phyloP scores from a whole-genome alignment of 2,888 invertebrate genomes.

The Dascillus cervinus region DNA sequence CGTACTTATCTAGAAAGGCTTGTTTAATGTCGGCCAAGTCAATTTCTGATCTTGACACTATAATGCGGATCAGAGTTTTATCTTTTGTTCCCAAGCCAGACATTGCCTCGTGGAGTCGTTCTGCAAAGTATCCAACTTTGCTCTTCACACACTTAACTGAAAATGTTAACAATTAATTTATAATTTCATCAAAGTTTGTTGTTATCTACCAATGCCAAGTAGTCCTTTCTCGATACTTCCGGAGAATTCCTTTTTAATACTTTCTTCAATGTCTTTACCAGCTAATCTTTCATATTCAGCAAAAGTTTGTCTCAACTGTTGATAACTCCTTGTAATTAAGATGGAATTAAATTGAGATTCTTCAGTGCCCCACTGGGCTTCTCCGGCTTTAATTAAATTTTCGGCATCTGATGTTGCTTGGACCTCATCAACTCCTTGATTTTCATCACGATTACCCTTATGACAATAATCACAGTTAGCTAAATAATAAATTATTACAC shows the following conservation, averaged over 20 bases:
- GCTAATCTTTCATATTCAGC: conserved; percentile 75
- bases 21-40: conserved; percentile 89
- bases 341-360: conserved; percentile 83
- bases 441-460: conserved; percentile 80
- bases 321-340: conserved; percentile 80
- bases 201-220: conserved; percentile 75
- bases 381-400: conserved; percentile 66
- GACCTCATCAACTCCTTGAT: conserved; percentile 73
- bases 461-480: conserved; percentile 2
- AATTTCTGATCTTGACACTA: conserved; percentile 85
- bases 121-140: conserved; percentile 86
- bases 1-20: conserved; percentile 76
- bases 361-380: conserved; percentile 85
- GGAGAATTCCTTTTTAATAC: conserved; percentile 84
- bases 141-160: conserved; percentile 83
- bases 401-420: conserved; percentile 79
- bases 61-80: conserved; percentile 82
- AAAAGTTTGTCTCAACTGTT: conserved; percentile 78
- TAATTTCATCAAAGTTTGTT: too few relatives aligned
- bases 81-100: conserved; percentile 87
- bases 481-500: too few relatives aligned
- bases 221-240: conserved; percentile 81
- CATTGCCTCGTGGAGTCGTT: conserved; percentile 84
- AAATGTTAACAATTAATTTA: too few relatives aligned
- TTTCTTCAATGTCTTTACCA: conserved; percentile 75